Evolutionary conservation across 2,113 vertebrate genomes (phyloP).

Genomic region (Cyphomyrus plagiostoma): DNA sequence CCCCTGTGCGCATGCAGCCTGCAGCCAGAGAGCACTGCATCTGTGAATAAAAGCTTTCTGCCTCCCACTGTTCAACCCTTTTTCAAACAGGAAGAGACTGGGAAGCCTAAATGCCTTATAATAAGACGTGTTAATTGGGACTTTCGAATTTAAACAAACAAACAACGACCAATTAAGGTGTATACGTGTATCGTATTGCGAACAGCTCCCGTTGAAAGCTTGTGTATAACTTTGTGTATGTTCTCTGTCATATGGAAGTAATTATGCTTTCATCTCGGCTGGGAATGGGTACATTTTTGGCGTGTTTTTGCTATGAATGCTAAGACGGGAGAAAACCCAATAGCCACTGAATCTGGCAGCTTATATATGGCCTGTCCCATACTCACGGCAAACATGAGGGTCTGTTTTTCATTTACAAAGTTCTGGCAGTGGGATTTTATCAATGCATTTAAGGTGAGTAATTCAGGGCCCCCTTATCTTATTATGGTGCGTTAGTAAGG

Average conservation of each 20-base stretch:
- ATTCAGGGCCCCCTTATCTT: background rate
- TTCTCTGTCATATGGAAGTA: constrained; percentile 13
- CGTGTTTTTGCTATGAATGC: background rate
- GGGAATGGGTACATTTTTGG: background rate
- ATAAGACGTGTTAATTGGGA: constrained; percentile 47
- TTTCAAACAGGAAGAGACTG: constrained; percentile 50
- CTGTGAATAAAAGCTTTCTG: constrained; percentile 40
- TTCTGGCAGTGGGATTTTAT: background rate
- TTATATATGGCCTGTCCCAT: background rate
- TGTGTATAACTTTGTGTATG: background rate
- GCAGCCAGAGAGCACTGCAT: constrained; percentile 23
- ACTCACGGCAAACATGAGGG: background rate
- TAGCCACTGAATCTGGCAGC: constrained; percentile 13
- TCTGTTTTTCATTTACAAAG: background rate
- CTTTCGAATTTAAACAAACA: constrained; percentile 54
- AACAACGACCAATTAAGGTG: constrained; percentile 56
- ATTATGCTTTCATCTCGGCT: background rate
- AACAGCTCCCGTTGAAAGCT: constrained; percentile 36
- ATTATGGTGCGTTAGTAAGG: background rate
- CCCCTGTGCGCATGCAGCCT: background rate
- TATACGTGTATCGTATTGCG: constrained; percentile 38
- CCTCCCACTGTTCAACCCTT: constrained; percentile 53
- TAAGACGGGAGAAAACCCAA: background rate
- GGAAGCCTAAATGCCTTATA: constrained; percentile 36
- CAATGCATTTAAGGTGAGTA: background rate